phyloP scores from a whole-genome alignment of 2,888 invertebrate species.

The Lycophotia porphyrea region DNA sequence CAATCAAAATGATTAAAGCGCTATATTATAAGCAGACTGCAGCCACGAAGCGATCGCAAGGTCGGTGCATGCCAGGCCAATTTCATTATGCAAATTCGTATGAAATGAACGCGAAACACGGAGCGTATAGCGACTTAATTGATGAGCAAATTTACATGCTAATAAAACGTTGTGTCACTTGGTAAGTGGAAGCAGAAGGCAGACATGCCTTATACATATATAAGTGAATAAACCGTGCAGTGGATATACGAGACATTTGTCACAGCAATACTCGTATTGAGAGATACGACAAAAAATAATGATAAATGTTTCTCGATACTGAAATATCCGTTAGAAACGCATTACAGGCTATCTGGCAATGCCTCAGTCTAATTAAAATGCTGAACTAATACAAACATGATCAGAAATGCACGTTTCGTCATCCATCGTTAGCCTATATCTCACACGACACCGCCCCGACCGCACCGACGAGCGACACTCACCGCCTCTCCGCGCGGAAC shows the following conservation, averaged over 20 bases:
- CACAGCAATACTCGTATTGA: not conserved
- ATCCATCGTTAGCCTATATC: not conserved
- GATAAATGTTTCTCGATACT: not conserved
- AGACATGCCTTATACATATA: not conserved
- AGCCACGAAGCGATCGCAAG: constrained; percentile 48
- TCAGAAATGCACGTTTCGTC: not conserved
- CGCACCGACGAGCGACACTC: too few species aligned
- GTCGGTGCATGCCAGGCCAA: constrained; percentile 70
- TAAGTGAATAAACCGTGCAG: not conserved
- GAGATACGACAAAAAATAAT: not conserved
- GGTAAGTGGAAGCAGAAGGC: constrained; percentile 28
- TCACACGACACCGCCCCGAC: not conserved
- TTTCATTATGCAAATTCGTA: constrained; percentile 81
- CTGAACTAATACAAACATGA: not conserved
- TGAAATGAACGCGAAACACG: constrained; percentile 72
- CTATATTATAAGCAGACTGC: constrained; percentile 29
- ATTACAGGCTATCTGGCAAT: not conserved
- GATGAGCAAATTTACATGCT: constrained; percentile 85
- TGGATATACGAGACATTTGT: not conserved
- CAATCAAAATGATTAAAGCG: constrained; percentile 56
- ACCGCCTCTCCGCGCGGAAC: not conserved
- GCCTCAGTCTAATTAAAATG: not conserved
- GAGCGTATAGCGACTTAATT: constrained; percentile 77
- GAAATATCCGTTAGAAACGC: not conserved
- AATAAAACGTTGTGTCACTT: constrained; percentile 75